phyloP scores from a whole-genome alignment of 2,113 vertebrate species.

The Cavia aperea region DNA sequence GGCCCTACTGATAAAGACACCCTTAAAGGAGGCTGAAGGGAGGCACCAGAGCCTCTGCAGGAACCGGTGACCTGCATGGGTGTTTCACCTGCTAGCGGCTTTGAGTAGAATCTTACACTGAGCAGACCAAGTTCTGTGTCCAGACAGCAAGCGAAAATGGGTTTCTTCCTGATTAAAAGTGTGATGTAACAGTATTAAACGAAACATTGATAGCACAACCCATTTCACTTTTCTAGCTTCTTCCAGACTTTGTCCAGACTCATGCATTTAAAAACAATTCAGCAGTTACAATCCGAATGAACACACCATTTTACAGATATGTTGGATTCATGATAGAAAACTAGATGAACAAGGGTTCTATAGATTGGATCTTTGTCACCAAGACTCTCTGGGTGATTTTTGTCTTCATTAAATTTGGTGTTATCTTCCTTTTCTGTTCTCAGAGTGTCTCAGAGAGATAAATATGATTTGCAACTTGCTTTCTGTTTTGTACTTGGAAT shows the following conservation, averaged over 20 bases:
- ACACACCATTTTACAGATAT: background rate
- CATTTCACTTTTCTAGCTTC: background rate
- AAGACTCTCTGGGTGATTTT: background rate
- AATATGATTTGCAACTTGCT: background rate
- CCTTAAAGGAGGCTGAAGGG: background rate
- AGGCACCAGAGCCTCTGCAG: background rate
- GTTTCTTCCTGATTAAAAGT: background rate
- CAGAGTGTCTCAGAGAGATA: background rate
- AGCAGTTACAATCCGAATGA: background rate
- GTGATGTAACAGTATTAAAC: background rate
- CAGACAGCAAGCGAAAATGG: background rate
- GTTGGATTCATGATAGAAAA: background rate
- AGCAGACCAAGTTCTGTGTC: background rate
- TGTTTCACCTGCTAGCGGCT: background rate
- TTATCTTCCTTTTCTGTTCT: background rate
- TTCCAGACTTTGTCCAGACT: background rate
- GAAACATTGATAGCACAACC: background rate
- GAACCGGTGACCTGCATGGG: background rate
- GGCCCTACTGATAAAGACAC: background rate
- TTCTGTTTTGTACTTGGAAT: slow-evolving; percentile 7
- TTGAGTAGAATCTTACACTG: background rate
- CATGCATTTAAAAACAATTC: background rate
- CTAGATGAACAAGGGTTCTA: background rate
- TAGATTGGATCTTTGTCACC: background rate
- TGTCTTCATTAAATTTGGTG: background rate